These are phyloP conservation scores for Mus pahari DNA, from an alignment of 2,113 vertebrate species.

Conservation along the genomic window DNA sequence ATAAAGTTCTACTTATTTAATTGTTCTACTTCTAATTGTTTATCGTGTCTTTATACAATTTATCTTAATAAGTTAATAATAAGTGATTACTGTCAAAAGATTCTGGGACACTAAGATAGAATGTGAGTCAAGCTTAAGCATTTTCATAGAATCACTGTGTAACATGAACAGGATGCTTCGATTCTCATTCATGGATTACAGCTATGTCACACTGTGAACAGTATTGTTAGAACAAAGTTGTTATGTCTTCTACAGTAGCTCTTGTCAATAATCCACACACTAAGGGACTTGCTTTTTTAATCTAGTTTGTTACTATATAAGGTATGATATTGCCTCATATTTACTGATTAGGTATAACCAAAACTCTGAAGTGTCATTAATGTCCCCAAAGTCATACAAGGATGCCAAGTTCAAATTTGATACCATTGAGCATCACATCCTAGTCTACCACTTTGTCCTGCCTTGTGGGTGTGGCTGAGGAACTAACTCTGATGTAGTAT, in stretches of 20 bases:
- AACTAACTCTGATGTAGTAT: background rate
- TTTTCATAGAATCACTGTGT: slow-evolving; percentile 17
- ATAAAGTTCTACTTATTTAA: background rate
- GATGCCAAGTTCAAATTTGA: background rate
- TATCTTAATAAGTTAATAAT: background rate
- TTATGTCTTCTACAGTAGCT: too few relatives aligned
- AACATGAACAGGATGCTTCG: background rate
- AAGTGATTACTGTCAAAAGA: slow-evolving; percentile 9
- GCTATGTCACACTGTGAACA: background rate
- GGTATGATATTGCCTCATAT: background rate
- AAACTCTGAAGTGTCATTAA: background rate
- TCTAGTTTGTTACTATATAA: background rate
- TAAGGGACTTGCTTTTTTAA: background rate
- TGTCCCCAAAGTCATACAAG: background rate
- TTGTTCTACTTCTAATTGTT: slow-evolving; percentile 2
- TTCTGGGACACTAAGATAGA: background rate
- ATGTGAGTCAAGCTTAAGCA: background rate
- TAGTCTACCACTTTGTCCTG: background rate
- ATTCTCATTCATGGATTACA: background rate
- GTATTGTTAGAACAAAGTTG: background rate
- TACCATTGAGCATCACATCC: background rate
- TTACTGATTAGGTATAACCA: background rate
- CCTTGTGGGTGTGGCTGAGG: background rate
- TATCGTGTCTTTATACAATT: slow-evolving; percentile 29
- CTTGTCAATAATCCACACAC: background rate